Conservation (phyloP, 2,797 vertebrate species). For the Clangula hyemalis region DNA sequence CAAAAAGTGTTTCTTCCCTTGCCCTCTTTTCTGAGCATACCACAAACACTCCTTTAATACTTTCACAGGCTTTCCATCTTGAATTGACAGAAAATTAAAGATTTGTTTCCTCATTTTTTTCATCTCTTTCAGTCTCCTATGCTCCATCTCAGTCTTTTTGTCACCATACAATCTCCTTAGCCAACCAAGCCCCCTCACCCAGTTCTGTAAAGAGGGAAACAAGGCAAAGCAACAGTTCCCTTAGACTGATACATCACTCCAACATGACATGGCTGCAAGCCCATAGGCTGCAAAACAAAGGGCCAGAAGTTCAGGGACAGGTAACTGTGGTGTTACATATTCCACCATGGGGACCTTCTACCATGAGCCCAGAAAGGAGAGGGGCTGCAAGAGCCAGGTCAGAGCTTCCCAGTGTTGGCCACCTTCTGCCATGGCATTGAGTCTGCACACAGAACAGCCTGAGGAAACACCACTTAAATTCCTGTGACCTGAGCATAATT, state of each 20-base stretch:
- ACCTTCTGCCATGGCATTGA: background rate
- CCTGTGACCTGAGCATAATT: background rate
- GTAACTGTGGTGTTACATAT: too few relatives aligned
- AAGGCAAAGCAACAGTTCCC: background rate
- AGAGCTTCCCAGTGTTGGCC: background rate
- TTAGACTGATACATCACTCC: background rate
- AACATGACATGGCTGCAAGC: background rate
- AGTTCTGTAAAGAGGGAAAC: background rate
- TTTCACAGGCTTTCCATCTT: background rate
- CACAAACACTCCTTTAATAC: background rate
- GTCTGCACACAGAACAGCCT: background rate
- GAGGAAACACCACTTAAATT: background rate
- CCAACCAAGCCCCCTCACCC: background rate
- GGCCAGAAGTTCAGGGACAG: background rate
- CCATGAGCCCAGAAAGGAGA: background rate
- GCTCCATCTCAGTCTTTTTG: background rate
- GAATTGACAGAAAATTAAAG: background rate
- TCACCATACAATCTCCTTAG: background rate
- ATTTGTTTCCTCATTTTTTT: background rate
- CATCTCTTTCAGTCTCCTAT: background rate
- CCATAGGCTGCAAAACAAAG: background rate
- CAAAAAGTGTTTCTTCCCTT: background rate
- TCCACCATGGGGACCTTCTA: background rate
- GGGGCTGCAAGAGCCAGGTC: too few relatives aligned
- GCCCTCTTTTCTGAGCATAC: background rate